Evolutionary conservation across 2,888 invertebrate species (phyloP).

Genomic region (Coremacera marginata): DNA sequence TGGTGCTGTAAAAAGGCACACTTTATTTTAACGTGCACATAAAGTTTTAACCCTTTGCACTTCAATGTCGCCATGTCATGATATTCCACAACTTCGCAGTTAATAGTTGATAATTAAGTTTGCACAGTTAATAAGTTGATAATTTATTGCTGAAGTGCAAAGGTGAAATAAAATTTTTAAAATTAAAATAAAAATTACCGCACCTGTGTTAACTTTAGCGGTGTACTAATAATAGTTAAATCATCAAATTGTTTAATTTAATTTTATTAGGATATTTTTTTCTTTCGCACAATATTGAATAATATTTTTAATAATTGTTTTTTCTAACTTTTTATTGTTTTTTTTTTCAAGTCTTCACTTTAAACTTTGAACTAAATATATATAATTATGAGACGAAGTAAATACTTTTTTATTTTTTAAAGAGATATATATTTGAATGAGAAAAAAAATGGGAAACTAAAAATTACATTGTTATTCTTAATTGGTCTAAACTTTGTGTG

Average conservation of each 20-base stretch:
- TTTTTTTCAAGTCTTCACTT: slow-evolving; percentile 42
- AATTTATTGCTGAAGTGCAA: too few species aligned
- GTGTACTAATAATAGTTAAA: slow-evolving; percentile 19
- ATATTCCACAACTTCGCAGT: too few species aligned
- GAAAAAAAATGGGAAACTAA: slow-evolving; percentile 2
- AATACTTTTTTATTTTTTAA: neutral
- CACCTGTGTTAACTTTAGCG: slow-evolving; percentile 23
- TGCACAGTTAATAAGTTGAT: too few species aligned
- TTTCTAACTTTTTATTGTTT: slow-evolving; percentile 58
- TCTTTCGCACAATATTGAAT: slow-evolving; percentile 49
- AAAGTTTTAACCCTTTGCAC: too few species aligned
- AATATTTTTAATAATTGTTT: slow-evolving; percentile 61
- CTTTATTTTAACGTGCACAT: too few species aligned
- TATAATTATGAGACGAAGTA: neutral
- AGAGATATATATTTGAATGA: neutral
- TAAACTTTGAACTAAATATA: slow-evolving; percentile 19
- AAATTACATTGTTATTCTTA: slow-evolving; percentile 20
- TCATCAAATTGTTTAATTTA: slow-evolving; percentile 40
- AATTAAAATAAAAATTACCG: neutral
- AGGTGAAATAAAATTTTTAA: too few species aligned
- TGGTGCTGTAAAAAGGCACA: too few species aligned
- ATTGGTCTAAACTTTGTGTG: neutral
- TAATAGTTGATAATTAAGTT: too few species aligned
- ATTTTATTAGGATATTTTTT: slow-evolving; percentile 33
- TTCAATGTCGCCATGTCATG: too few species aligned